Evolutionary conservation across 1,140 invertebrate genomes (phyloP), one percentile per base, ranked within the genome.

Genomic region (Drosophila miranda): DNA sequence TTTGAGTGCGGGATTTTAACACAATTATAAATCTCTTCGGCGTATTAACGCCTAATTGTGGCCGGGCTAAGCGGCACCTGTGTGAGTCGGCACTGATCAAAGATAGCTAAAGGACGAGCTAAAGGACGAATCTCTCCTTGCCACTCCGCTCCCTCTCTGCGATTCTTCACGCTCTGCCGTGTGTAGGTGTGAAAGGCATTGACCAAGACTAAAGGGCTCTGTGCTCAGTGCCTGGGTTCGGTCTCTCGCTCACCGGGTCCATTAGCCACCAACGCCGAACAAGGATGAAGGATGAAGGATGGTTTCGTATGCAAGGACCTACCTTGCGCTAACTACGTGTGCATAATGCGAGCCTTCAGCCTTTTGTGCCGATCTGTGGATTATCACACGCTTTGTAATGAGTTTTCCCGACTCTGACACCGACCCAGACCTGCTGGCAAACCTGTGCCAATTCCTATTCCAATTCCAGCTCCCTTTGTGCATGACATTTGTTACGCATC

Each of bases 261-360:
- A 89, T 89, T 89, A 87, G 84, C 84, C 81, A 89, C 77, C 86
- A 77, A 77, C 56, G 53, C 59, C 42, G 69, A 43, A 38, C 11
- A 38, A 38, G 64, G 43, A 53, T 28, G 14, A 68, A 48, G 43
- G 48, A 45, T 38, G 56, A 67, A 58, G 62, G 59, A 57, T 48
- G 46, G n/a, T 19, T 62, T n/a, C 13, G 44, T 28, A 28, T 9
- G 28, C 61, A 63, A 21, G 44, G 48, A 80, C 76, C 70, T 77
- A 38, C 66, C 74, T 87, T 82, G 75, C 82, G 83, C 82, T 89
- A 89, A 89, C 87, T 78, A 89, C 53, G 87, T 89, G 87, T 89
- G 72, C 72, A 81, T 72, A 89, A 89, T 89, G 75, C 58, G 50
- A 63, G 46, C 38, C 50, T 7, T 14, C 38, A 34, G 68, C 71